A percentile compares a stretch with the other conserved stretches of the same genome.
Conservation (phyloP, 1,140 invertebrate genomes). For the Rhagoletis pomonella region DNA sequence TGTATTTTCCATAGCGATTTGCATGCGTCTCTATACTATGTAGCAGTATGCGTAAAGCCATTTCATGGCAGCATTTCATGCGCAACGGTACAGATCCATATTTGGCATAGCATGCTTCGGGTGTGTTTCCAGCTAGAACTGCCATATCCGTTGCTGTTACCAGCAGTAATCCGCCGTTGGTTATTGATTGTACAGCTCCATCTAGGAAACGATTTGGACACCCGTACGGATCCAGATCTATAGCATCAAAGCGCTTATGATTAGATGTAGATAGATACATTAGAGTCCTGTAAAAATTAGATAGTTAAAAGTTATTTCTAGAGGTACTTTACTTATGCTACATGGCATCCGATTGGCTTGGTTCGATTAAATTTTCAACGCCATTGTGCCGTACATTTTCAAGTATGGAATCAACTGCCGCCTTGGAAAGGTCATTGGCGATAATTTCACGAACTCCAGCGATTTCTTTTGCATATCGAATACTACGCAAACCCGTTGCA, state of each 20-base stretch:
- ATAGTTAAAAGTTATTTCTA: not conserved
- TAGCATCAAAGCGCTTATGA: conserved; percentile 86
- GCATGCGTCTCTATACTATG: conserved; percentile 94
- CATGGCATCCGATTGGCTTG: conserved; percentile 88
- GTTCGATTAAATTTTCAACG: conserved; percentile 83
- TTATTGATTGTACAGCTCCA: conserved; percentile 88
- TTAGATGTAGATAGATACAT: conserved; percentile 86
- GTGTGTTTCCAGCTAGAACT: conserved; percentile 94
- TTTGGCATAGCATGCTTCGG: conserved; percentile 93
- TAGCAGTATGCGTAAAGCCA: conserved; percentile 94
- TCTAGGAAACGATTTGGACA: conserved; percentile 96
- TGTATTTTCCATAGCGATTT: conserved; percentile 94
- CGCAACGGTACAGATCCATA: conserved; percentile 94
- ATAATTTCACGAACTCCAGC: conserved; percentile 86
- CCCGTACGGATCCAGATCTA: conserved; percentile 99
- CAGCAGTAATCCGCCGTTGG: conserved; percentile 88
- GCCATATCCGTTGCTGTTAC: conserved; percentile 99
- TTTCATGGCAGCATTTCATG: conserved; percentile 95
- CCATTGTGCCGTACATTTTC: conserved; percentile 88
- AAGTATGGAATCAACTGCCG: conserved; percentile 91
- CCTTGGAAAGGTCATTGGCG: conserved; percentile 94
- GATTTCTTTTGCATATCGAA: conserved; percentile 97
- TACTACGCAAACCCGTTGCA: conserved; percentile 92
- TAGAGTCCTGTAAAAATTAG: conserved; percentile 78
- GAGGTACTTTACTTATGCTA: conserved; percentile 73